Conservation (phyloP, 2,888 invertebrate species). For the Matsumyia berberina region DNA sequence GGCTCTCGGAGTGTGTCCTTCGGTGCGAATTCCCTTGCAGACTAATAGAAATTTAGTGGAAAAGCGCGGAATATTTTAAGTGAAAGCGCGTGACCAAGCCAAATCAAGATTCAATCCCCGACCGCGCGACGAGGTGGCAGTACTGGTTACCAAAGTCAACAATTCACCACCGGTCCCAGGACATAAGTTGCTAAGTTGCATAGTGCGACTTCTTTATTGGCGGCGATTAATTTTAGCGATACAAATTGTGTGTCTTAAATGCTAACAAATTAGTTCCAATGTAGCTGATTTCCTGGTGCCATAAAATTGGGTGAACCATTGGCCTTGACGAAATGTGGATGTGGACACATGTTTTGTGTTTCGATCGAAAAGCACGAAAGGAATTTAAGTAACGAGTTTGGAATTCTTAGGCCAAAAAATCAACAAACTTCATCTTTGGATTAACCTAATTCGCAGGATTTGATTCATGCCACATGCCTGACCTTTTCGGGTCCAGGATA, state of each 20-base stretch:
- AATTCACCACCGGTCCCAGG: conserved; percentile 23
- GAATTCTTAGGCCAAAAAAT: conserved; percentile 11
- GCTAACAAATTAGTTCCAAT: conserved; percentile 68
- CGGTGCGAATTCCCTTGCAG: conserved; percentile 40
- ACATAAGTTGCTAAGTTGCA: conserved; percentile 52
- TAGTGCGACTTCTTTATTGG: conserved; percentile 59
- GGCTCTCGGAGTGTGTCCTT: conserved; percentile 37
- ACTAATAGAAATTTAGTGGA: conserved; percentile 51
- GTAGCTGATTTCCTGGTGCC: conserved; percentile 45
- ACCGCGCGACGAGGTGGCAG: background rate
- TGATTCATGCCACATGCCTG: conserved; percentile 31
- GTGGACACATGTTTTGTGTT: background rate
- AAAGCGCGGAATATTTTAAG: conserved; percentile 48
- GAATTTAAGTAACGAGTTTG: conserved; percentile 16
- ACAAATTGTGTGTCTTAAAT: conserved; percentile 61
- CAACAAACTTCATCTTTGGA: conserved; percentile 30
- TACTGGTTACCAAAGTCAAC: conserved; percentile 24
- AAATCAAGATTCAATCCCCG: conserved; percentile 55
- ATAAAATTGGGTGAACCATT: conserved; percentile 29
- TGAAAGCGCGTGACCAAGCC: conserved; percentile 64
- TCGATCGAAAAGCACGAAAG: background rate
- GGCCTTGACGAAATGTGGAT: background rate
- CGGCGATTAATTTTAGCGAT: conserved; percentile 54
- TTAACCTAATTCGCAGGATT: conserved; percentile 14
- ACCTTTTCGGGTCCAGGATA: conserved; percentile 26